phyloP scores from a whole-genome alignment of 1,140 invertebrate genomes.

The Ditylenchus dipsaci region DNA sequence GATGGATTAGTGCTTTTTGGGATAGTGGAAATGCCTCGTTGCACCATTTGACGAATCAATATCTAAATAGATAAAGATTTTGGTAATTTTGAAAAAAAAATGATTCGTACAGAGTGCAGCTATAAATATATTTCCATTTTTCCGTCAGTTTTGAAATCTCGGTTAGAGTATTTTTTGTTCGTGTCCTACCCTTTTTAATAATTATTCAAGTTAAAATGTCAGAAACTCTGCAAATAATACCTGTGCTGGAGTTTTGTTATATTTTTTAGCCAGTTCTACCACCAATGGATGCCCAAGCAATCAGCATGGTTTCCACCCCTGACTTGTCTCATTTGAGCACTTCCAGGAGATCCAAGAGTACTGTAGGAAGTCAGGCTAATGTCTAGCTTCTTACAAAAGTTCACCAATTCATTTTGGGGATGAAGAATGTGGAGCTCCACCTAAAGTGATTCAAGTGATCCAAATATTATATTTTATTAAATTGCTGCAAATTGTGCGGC shows the following conservation, averaged over 20 bases:
- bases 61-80: constrained; percentile 23
- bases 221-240: constrained; percentile 35
- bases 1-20: constrained; percentile 53
- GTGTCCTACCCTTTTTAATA: background rate
- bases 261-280: constrained; percentile 45
- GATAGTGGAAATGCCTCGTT: constrained; percentile 54
- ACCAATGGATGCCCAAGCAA: constrained; percentile 22
- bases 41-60: constrained; percentile 58
- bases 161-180: no score
- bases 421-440: constrained; percentile 41
- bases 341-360: constrained; percentile 58
- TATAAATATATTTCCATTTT: background rate
- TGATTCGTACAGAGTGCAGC: background rate
- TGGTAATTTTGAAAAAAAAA: background rate
- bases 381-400: constrained; percentile 47
- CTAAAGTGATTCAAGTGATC: constrained; percentile 30
- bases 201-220: background rate
- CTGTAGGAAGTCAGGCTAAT: constrained; percentile 58
- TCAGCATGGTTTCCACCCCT: constrained; percentile 7
- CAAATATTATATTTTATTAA: constrained; percentile 6
- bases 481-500: constrained; percentile 38
- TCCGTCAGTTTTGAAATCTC: background rate
- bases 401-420: constrained; percentile 37
- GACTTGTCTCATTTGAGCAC: background rate
- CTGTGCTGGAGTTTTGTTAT: constrained; percentile 56